phyloP scores from a whole-genome alignment of 2,113 vertebrate species.

The Proteles cristata region DNA sequence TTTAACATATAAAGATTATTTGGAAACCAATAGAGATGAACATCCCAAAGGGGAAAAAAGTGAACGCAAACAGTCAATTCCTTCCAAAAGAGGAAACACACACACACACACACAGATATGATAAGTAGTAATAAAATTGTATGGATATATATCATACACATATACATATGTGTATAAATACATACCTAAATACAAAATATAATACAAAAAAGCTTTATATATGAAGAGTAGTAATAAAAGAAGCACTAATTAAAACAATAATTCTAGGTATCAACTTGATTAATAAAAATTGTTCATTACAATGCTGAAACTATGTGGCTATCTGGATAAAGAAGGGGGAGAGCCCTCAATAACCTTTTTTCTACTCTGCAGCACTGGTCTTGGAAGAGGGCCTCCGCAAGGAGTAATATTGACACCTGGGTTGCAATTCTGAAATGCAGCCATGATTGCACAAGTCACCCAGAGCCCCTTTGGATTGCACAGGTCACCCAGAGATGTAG shows the following conservation, averaged over 20 bases:
- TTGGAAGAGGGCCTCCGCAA: not conserved
- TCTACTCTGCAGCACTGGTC: not conserved
- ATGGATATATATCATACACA: not conserved
- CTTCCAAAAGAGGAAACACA: not conserved
- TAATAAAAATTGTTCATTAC: not conserved
- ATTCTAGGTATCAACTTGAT: not conserved
- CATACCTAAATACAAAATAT: not conserved
- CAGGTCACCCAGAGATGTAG: not conserved
- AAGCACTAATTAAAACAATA: conserved; percentile 50
- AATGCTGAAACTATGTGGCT: not conserved
- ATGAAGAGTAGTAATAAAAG: conserved; percentile 21
- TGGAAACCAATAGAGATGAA: conserved; percentile 36
- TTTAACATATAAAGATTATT: conserved; percentile 16
- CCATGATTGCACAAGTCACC: not conserved
- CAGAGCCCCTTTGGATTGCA: not conserved
- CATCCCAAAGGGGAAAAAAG: not conserved
- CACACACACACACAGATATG: not conserved
- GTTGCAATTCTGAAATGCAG: not conserved
- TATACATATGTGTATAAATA: not conserved
- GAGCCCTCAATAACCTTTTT: not conserved
- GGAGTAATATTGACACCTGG: not conserved
- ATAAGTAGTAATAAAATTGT: conserved; percentile 32
- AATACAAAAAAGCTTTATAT: not conserved
- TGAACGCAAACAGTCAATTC: not conserved
- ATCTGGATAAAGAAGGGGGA: not conserved